A percentile compares a stretch with the other conserved stretches of the same genome.
phyloP scores from a whole-genome alignment of 2,888 invertebrate genomes.

The Apeira syringaria region DNA sequence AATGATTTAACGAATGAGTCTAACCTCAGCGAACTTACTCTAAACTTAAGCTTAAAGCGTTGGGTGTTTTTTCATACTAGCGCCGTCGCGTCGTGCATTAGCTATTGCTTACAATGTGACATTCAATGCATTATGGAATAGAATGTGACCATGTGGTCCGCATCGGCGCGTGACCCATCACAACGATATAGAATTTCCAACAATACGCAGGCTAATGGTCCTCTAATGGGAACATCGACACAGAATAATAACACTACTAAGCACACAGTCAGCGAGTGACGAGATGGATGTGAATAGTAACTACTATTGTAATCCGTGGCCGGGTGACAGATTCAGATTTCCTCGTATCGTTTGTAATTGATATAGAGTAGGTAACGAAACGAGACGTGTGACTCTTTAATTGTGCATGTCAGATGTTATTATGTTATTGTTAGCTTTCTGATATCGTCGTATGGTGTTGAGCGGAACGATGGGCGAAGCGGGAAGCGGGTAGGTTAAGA shows the following conservation, averaged over 20 bases:
- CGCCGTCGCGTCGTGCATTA: too few species aligned
- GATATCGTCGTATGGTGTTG: slow-evolving; percentile 3
- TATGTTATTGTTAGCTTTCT: slow-evolving; percentile 24
- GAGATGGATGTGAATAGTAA: slow-evolving; percentile 3
- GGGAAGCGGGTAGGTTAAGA: slow-evolving; percentile 1
- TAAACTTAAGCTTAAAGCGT: too few species aligned
- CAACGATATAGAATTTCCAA: not conserved
- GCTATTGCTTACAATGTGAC: too few species aligned
- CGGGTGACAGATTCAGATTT: slow-evolving; percentile 7
- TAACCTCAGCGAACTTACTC: too few species aligned
- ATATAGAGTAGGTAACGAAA: slow-evolving; percentile 18
- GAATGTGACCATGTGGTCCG: too few species aligned
- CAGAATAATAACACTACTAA: too few species aligned
- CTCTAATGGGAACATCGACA: too few species aligned
- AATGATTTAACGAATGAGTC: too few species aligned
- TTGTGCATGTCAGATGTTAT: slow-evolving; percentile 40
- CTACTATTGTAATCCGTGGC: slow-evolving; percentile 1
- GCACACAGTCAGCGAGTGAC: slow-evolving; percentile 7
- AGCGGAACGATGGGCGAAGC: slow-evolving; percentile 30
- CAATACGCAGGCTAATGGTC: not conserved
- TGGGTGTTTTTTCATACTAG: too few species aligned
- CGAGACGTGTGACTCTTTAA: slow-evolving; percentile 32
- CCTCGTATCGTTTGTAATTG: slow-evolving; percentile 27
- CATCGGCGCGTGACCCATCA: not conserved
- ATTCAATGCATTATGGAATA: too few species aligned